Evolutionary conservation across 2,113 vertebrate species (phyloP).

Genomic region (Alectura lathami): DNA sequence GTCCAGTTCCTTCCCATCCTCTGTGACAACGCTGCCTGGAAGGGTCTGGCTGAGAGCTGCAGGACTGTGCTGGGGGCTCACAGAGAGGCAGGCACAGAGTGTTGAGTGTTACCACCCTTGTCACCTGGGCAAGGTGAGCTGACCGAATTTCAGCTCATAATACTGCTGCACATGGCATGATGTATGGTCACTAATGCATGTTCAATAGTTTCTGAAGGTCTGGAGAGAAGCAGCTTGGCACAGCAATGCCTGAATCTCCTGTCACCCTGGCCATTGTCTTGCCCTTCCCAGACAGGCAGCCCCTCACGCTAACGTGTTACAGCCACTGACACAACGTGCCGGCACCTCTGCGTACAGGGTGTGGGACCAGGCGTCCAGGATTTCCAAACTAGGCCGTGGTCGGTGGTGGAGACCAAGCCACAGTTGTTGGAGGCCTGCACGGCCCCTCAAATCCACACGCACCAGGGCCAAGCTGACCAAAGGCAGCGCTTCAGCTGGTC

Average conservation of each 20-base stretch:
- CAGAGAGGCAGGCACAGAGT: background rate
- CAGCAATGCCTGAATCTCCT: background rate
- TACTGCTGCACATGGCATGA: background rate
- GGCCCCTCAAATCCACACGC: background rate
- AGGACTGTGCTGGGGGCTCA: background rate
- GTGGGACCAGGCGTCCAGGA: background rate
- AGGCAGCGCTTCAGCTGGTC: background rate
- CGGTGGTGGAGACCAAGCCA: background rate
- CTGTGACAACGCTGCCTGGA: background rate
- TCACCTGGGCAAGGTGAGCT: background rate
- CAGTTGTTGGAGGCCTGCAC: background rate
- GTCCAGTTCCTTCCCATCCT: rapidly evolving
- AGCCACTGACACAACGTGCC: background rate
- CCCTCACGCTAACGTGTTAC: background rate
- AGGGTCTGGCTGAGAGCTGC: background rate
- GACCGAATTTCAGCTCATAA: background rate
- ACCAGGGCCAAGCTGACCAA: background rate
- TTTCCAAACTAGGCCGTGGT: background rate
- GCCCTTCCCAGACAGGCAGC: background rate
- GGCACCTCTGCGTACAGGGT: background rate
- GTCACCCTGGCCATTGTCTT: background rate
- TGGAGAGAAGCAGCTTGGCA: background rate
- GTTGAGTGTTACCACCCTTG: background rate
- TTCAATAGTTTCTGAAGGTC: background rate
- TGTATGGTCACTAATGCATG: background rate